phyloP scores from a whole-genome alignment of 2,888 invertebrate genomes.

The Scaptomyza reducta region DNA sequence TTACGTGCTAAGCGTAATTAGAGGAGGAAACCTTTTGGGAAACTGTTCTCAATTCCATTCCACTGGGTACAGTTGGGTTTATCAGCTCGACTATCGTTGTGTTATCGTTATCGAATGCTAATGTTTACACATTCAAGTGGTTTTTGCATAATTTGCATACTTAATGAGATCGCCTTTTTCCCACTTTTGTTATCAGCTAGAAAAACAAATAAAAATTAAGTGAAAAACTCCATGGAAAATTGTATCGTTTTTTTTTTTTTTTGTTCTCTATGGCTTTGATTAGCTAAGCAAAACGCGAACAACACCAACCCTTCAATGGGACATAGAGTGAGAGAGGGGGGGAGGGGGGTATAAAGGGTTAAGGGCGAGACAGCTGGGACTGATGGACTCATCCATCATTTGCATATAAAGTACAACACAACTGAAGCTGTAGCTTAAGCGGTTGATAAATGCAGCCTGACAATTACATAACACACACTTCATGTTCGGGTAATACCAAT shows the following conservation, averaged over 20 bases:
- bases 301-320: constrained; percentile 46
- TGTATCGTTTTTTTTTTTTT: constrained; percentile 35
- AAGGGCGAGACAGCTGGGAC: constrained; percentile 40
- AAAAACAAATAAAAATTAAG: constrained; percentile 78
- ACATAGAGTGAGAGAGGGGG: background rate
- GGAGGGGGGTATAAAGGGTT: constrained; percentile 28
- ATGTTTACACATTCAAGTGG: constrained; percentile 79
- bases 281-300: too few species aligned
- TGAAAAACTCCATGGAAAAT: constrained; percentile 70
- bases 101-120: constrained; percentile 42
- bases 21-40: background rate
- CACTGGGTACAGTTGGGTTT: constrained; percentile 35
- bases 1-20: constrained; percentile 68
- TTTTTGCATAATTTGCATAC: constrained; percentile 72
- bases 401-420: constrained; percentile 51
- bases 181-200: constrained; percentile 65
- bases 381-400: constrained; percentile 64
- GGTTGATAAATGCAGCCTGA: constrained; percentile 14
- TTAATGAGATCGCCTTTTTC: constrained; percentile 60
- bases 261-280: constrained; percentile 38
- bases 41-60: constrained; percentile 17
- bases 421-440: constrained; percentile 39
- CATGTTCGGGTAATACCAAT: constrained; percentile 14
- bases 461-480: constrained; percentile 30
- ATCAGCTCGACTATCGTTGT: too few species aligned